Base-by-base conservation (phyloP, 2,113 vertebrate species). In the Bolborhynchus lineola region DNA sequence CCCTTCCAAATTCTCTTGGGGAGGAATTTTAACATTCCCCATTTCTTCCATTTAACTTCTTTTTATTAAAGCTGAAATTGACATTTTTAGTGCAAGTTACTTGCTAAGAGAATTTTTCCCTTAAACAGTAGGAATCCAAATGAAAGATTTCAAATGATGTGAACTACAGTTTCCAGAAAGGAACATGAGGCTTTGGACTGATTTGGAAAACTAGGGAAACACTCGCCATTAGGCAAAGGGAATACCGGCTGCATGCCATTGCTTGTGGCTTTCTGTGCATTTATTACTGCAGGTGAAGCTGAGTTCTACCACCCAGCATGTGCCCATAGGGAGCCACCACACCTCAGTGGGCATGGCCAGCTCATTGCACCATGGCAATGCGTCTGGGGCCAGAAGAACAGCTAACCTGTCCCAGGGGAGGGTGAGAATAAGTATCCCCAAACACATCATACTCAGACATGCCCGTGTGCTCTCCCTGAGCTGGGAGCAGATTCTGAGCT, bases 381-480 rank as follows among this genome's bases (percentile, higher is more conserved):
- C 18, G 28, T 21, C 46, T 39, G 46, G 4, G 13, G 28, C 75
- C 64, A 77, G 59, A 55, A 76, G n/a, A n/a, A 62, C 17, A 89
- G 25, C 35, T 26, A 44, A 71, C 49, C 28, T n/a, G 28, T 67
- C 26, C 26, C n/a, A 47, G 19, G 26, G 26, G 26, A 53, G 7
- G 5, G 3, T 0, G 0, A 31, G 41, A 29, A 41, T 9, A 33
- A 49, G 41, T 42, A 35, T 21, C 24, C 6, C 52, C 46, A 72
- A 77, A 33, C 4, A 11, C 64, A 29, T 44, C 19, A 6, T 3
- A 31, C 42, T 28, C 39, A 6, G 33, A 28, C 0, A 0, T 55
- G 26, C 18, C n/a, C 46, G 16, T 1, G 1, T 0, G 2, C 23
- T 67, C 33, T 13, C 26, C 9, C 80, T 81, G 69, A 62, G 52